phyloP scores from a whole-genome alignment of 2,113 vertebrate genomes.

The Cyanoramphus novaezelandiae region DNA sequence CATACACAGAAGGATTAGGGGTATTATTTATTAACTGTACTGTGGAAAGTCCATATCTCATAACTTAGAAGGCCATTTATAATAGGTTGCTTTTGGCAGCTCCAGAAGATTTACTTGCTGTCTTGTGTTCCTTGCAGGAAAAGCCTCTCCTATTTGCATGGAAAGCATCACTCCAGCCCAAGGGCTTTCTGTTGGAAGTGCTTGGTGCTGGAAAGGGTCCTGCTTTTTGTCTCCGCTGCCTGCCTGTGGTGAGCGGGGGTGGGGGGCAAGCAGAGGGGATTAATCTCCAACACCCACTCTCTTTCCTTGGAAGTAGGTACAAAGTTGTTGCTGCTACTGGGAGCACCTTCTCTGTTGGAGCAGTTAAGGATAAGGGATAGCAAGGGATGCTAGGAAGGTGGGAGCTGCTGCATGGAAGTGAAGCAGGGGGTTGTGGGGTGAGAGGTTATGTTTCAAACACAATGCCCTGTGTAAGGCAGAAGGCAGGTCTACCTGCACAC shows the following conservation, averaged over 20 bases:
- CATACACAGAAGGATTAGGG: not conserved
- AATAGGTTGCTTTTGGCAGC: constrained; percentile 15
- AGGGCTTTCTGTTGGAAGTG: not conserved
- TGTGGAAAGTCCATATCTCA: not conserved
- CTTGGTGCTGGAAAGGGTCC: not conserved
- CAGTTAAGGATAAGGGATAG: not conserved
- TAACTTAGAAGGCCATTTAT: constrained; percentile 19
- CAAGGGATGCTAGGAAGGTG: not conserved
- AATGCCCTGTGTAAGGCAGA: not conserved
- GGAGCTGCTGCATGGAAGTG: not conserved
- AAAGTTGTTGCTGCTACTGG: not conserved
- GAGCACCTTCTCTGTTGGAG: not conserved
- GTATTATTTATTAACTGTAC: constrained; percentile 17
- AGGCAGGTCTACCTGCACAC: not conserved
- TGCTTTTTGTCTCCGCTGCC: not conserved
- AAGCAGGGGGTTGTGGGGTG: not conserved
- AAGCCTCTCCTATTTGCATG: not conserved
- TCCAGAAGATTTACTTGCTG: constrained; percentile 13
- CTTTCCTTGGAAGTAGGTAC: not conserved
- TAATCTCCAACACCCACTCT: not conserved
- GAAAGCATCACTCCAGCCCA: not conserved
- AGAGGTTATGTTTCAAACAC: not conserved
- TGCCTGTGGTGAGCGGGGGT: not conserved
- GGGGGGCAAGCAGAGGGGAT: not conserved
- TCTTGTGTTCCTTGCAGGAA: not conserved